Conservation (phyloP, 1,140 invertebrate species). For the Protaetia brevitarsis region DNA sequence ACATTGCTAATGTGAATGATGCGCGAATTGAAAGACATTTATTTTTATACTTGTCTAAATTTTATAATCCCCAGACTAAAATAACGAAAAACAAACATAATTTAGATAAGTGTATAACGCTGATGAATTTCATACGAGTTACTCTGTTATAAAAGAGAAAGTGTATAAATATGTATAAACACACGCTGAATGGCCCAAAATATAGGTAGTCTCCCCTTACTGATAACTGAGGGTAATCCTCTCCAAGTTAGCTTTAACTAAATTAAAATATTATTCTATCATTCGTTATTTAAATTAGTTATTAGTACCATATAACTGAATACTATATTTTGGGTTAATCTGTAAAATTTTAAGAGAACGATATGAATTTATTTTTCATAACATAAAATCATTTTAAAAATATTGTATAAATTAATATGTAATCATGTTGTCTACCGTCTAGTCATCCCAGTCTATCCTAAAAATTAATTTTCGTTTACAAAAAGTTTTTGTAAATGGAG, state of each 20-base stretch:
- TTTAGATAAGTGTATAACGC: conserved; percentile 20
- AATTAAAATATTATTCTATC: too few species aligned
- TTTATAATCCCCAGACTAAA: conserved; percentile 4
- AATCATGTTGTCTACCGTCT: background rate
- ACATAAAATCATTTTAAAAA: background rate
- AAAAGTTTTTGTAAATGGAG: background rate
- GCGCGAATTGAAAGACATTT: background rate
- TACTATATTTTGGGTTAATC: background rate
- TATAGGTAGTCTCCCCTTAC: background rate
- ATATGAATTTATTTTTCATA: too few species aligned
- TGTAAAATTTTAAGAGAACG: too few species aligned
- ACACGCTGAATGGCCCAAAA: background rate
- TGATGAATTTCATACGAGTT: background rate
- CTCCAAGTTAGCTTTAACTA: too few species aligned
- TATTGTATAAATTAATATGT: conserved; percentile 4
- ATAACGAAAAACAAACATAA: background rate
- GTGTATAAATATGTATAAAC: background rate
- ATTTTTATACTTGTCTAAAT: conserved; percentile 12
- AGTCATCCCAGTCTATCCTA: background rate
- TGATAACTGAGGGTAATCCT: too few species aligned
- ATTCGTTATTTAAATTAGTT: too few species aligned
- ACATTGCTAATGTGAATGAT: background rate
- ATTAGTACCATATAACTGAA: background rate
- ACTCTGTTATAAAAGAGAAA: background rate
- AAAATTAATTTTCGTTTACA: background rate